phyloP scores from a whole-genome alignment of 2,888 invertebrate genomes.

The Ellobium chinense region DNA sequence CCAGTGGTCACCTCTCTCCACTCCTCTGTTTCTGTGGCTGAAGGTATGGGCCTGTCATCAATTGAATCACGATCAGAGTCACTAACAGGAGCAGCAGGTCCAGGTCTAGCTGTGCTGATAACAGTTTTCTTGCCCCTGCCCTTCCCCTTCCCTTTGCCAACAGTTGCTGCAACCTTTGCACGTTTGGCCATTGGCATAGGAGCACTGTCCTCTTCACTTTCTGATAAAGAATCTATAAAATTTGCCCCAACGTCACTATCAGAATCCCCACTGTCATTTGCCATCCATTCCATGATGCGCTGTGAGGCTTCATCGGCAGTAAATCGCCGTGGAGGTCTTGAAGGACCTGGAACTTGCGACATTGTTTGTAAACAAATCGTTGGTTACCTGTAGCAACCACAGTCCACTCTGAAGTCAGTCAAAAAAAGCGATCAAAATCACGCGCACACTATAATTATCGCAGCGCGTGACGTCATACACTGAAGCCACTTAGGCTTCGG shows the following conservation, averaged over 20 bases:
- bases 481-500: too few species aligned
- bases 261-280: neutral
- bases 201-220: neutral
- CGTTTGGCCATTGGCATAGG: neutral
- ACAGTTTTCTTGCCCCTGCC: neutral
- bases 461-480: too few species aligned
- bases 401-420: neutral
- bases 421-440: neutral
- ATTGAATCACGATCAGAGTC: neutral
- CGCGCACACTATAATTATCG: neutral
- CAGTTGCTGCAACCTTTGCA: neutral
- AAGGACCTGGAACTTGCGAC: neutral
- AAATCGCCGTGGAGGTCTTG: too few species aligned
- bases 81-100: neutral
- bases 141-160: neutral
- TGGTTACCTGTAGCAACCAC: neutral
- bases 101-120: neutral
- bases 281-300: neutral
- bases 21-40: neutral
- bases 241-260: neutral
- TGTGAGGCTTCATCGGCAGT: neutral
- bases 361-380: neutral
- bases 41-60: neutral
- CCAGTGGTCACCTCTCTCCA: neutral
- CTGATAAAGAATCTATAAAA: neutral